Base-by-base conservation (phyloP, 2,888 invertebrate species). In the Chirona hameri region DNA sequence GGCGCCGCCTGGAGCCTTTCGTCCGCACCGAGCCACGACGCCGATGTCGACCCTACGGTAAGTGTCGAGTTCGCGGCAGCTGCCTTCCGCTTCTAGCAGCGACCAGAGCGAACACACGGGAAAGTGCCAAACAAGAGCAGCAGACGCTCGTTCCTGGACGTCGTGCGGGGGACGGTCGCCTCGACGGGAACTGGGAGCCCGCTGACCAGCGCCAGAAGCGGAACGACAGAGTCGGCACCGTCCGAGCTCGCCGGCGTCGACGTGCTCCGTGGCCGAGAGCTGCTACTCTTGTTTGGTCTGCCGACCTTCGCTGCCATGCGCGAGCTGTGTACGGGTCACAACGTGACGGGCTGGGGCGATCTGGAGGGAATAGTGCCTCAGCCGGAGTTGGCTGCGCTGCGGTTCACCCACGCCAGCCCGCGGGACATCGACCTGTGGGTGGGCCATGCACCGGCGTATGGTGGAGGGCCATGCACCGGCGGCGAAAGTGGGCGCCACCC, bases 381-480 rank as follows among this genome's bases (percentile, higher is more conserved):
- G 52, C 52, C 52, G 18, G 52, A 52, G 52, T 18, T 52, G 52
- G 91, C 92, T 86, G 91, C 91, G 86, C 88, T 94, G 85, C 90
- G 91, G 84, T 91, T 91, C 86, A 90, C 93, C 88, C 94, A 94
- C 87, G 91, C 90, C 82, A 86, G 87, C 83, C 88, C 93, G 1
- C 92, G 93, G 85, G 95, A 97, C 86, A 90, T 97, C 31, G 97
- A 97, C 87, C 89, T 97, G 21, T 90, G 96, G 86, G 91, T 94
- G 9, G 97, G 94, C n/a, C n/a, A n/a, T 60, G 95, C n/a, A n/a
- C n/a, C n/a, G n/a, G n/a, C n/a, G 94, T 9, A 89, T 95, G 18
- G 89, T 96, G 84, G 97, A 97, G 88, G 91, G 91, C 82, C 92
- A 95, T 0, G 90, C 91, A 0, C 91, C 92, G 1, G 96, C 95